phyloP scores from a whole-genome alignment of 2,113 vertebrate genomes.

The Dicerorhinus sumatrensis region DNA sequence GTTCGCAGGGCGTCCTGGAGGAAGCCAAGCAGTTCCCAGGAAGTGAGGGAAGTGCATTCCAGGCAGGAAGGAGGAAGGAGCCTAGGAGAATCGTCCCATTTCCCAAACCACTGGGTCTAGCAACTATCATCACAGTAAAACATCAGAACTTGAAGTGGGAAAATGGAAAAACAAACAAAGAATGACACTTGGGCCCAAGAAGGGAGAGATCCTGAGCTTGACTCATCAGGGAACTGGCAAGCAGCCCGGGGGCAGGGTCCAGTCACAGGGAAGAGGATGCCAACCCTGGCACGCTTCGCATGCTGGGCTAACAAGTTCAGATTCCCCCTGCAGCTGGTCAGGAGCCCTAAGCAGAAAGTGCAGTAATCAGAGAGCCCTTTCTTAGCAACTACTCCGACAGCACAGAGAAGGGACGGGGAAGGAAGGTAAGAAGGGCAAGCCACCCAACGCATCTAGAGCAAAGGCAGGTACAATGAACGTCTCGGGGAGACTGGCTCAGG shows the following conservation, averaged over 20 bases:
- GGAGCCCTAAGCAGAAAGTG: background rate
- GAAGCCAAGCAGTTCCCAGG: background rate
- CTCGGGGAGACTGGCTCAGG: background rate
- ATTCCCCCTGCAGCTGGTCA: background rate
- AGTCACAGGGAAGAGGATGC: background rate
- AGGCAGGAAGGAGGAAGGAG: conserved; percentile 1
- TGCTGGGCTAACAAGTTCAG: background rate
- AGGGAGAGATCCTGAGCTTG: background rate
- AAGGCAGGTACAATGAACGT: background rate
- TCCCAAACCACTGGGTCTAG: background rate
- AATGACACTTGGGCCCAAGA: background rate
- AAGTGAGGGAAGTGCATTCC: background rate
- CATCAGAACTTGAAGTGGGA: background rate
- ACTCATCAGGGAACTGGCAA: background rate
- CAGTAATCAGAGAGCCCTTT: background rate
- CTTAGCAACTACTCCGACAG: background rate
- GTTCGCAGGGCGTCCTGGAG: background rate
- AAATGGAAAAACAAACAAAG: background rate
- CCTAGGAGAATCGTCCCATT: background rate
- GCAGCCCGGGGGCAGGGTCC: no score
- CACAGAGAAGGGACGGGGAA: background rate
- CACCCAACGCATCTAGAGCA: background rate
- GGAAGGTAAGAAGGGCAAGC: background rate
- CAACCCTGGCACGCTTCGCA: background rate
- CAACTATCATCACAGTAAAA: background rate